phyloP scores from a whole-genome alignment of 2,113 vertebrate species.

The Hippocampus barbouri region DNA sequence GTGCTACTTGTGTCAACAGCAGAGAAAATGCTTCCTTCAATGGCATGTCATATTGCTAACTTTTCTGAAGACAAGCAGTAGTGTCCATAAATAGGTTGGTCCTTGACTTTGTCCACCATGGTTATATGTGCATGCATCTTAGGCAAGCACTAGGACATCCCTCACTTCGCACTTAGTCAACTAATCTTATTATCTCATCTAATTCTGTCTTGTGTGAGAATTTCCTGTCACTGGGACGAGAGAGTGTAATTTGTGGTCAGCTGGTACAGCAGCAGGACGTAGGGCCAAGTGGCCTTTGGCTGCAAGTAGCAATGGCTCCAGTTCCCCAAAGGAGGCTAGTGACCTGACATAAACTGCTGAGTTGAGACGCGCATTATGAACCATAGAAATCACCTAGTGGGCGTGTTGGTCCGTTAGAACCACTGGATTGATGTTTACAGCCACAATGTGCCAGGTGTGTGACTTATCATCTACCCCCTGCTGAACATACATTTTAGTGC shows the following conservation, averaged over 20 bases:
- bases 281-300: constrained; percentile 1
- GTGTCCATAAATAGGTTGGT: constrained; percentile 5
- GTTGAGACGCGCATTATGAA: constrained; percentile 23
- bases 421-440: constrained; percentile 24
- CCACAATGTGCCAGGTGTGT: constrained; percentile 21
- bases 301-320: constrained; percentile 14
- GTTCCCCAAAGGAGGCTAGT: constrained; percentile 5
- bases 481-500: constrained; percentile 14
- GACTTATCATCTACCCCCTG: constrained; percentile 21
- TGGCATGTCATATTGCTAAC: background rate
- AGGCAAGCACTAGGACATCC: constrained; percentile 18
- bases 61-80: background rate
- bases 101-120: constrained; percentile 9
- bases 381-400: constrained; percentile 15
- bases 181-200: constrained; percentile 72
- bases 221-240: constrained; percentile 54
- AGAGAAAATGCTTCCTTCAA: background rate
- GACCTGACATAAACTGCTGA: constrained; percentile 31
- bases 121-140: constrained; percentile 22
- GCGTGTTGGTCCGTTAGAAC: constrained; percentile 18
- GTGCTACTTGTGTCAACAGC: background rate
- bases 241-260: constrained; percentile 48
- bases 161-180: constrained; percentile 49
- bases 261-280: constrained; percentile 26
- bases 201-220: constrained; percentile 64